Evolutionary conservation across 2,113 vertebrate genomes (phyloP).

Genomic region (Propithecus coquereli): DNA sequence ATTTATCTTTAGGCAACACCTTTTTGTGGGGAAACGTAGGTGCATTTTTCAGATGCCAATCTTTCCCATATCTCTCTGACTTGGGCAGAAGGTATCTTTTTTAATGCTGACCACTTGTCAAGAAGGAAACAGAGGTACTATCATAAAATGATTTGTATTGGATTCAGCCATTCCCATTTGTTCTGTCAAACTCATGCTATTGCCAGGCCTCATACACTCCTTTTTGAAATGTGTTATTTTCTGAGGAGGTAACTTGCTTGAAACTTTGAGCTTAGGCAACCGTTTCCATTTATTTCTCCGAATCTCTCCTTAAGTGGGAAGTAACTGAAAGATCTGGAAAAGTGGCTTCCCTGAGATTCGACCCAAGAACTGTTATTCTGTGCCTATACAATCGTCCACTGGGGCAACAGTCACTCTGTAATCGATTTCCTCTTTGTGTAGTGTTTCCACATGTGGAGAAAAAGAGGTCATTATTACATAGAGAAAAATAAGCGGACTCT

Average conservation of each 20-base stretch:
- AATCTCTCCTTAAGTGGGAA: not conserved
- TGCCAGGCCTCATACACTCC: not conserved
- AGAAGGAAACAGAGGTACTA: constrained; percentile 12
- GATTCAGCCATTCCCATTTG: not conserved
- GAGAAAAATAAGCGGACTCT: not conserved
- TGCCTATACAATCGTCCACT: not conserved
- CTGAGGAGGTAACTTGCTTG: not conserved
- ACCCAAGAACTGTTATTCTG: not conserved
- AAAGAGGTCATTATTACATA: not conserved
- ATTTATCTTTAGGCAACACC: not conserved
- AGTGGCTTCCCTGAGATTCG: not conserved
- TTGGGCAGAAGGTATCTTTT: not conserved
- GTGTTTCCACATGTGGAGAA: not conserved
- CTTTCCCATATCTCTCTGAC: not conserved
- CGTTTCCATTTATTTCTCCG: not conserved
- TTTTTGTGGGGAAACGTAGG: not conserved
- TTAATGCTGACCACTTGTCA: not conserved
- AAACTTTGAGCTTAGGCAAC: not conserved
- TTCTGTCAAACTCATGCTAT: not conserved
- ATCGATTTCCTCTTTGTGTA: not conserved
- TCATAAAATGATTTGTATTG: not conserved
- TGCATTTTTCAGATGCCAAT: not conserved
- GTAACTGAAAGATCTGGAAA: constrained; percentile 16
- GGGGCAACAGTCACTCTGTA: not conserved
- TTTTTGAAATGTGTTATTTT: constrained; percentile 35